Evolutionary conservation across 2,888 invertebrate genomes (phyloP), one percentile per base, ranked within the genome.

Genomic region (Sylvicola cinctus): DNA sequence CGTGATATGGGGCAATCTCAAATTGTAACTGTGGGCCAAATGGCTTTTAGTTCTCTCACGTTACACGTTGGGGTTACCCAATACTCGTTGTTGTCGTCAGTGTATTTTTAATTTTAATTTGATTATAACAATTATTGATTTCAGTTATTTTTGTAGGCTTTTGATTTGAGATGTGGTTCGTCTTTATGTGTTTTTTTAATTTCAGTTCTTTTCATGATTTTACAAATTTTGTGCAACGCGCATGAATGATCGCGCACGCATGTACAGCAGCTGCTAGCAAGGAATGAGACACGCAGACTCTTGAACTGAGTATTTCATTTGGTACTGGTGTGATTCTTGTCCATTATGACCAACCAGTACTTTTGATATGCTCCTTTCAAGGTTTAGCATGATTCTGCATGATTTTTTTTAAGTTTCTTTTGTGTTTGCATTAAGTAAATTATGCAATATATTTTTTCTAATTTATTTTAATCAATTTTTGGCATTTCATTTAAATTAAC

Each of bases 221-320:
- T n/a, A n/a, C n/a, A n/a, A n/a, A n/a, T n/a, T n/a, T n/a, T n/a
- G n/a, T n/a, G n/a, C n/a, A n/a, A 25, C 11, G 7, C 7, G 25
- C 25, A 25, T 25, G 25, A 25, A 25, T 25, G 25, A 25, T 25
- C 11, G 25, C 11, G 25, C 7, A 25, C 11, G 7, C 11, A 25
- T 25, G 7, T 25, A 8, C 8, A 11, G 11, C 25, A 8, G 25
- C n/a, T n/a, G n/a, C n/a, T n/a, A n/a, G n/a, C n/a, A n/a, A n/a
- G n/a, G n/a, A n/a, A n/a, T n/a, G n/a, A n/a, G n/a, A n/a, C n/a
- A n/a, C n/a, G n/a, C n/a, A n/a, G n/a, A n/a, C n/a, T n/a, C n/a
- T 66, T 74, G 66, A 65, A 68, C 67, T 84, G 91, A 91, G 91
- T 91, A 91, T 91, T 91, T 87, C 87, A 87, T 90, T 88, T 91